phyloP scores from a whole-genome alignment of 2,113 vertebrate species.

The Scomber japonicus region DNA sequence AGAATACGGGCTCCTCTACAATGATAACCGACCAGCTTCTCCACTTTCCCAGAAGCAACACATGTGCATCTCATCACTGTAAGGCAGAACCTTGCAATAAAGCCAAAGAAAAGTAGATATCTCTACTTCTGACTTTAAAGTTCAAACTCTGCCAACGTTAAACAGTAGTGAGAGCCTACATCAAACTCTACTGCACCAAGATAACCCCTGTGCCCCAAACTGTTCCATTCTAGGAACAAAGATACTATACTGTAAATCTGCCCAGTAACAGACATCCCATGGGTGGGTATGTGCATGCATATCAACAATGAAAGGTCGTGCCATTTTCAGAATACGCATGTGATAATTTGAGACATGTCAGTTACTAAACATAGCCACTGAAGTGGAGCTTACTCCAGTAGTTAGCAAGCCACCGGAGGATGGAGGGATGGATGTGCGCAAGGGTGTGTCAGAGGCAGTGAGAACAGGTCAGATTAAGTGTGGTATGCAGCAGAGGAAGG shows the following conservation, averaged over 20 bases:
- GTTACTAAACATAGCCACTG: conserved; percentile 66
- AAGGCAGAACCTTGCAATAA: conserved; percentile 19
- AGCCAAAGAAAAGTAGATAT: conserved; percentile 46
- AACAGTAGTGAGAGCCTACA: conserved; percentile 34
- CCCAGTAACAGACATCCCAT: conserved; percentile 69
- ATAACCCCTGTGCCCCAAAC: conserved; percentile 51
- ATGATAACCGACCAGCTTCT: conserved; percentile 17
- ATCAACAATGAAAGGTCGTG: conserved; percentile 72
- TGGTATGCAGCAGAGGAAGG: conserved; percentile 57
- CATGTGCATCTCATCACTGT: conserved; percentile 64
- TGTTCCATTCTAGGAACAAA: conserved; percentile 62
- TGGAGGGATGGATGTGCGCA: conserved; percentile 50
- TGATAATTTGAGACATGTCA: conserved; percentile 72
- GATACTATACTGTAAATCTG: conserved; percentile 65
- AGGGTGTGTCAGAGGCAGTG: conserved; percentile 62
- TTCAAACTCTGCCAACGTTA: conserved; percentile 47
- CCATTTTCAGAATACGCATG: conserved; percentile 67
- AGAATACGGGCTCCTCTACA: conserved; percentile 43
- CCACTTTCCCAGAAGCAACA: conserved; percentile 41
- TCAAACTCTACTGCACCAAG: conserved; percentile 45
- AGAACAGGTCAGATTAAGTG: conserved; percentile 64
- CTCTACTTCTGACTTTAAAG: conserved; percentile 45
- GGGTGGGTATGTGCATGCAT: conserved; percentile 60
- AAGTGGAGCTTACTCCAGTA: conserved; percentile 63
- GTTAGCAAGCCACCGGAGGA: conserved; percentile 56